Percentiles rank a stretch among this genome's conserved stretches.
These are phyloP conservation scores for Urocyon cinereoargenteus DNA, from an alignment of 2,797 vertebrate genomes.

Conservation along the genomic window DNA sequence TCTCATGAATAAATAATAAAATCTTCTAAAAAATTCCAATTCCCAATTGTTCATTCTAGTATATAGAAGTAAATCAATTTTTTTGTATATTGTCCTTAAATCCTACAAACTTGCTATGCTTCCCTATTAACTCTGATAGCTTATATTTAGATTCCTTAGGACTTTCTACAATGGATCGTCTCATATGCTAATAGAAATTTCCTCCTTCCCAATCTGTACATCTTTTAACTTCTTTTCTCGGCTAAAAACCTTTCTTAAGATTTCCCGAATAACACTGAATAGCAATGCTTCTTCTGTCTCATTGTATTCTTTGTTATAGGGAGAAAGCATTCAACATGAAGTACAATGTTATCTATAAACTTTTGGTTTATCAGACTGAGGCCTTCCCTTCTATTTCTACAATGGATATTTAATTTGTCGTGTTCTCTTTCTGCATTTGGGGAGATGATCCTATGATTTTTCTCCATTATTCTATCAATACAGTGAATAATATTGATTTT, in stretches of 20 bases:
- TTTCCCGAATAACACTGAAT: not conserved
- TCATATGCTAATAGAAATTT: not conserved
- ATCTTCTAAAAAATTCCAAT: not conserved
- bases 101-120: not conserved
- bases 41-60: not conserved
- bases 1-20: too few relatives aligned
- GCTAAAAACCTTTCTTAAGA: not conserved
- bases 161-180: not conserved
- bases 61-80: not conserved
- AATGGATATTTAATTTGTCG: not conserved
- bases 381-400: not conserved
- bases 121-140: not conserved
- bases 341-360: too few relatives aligned
- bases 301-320: not conserved
- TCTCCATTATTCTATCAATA: not conserved
- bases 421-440: not conserved
- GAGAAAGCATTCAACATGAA: not conserved
- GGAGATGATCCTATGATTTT: not conserved
- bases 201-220: not conserved
- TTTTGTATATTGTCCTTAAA: not conserved
- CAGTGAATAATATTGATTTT: not conserved
- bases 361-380: not conserved
- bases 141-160: not conserved
- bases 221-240: not conserved
- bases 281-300: not conserved